phyloP scores from a whole-genome alignment of 2,797 vertebrate genomes.

The Cheirogaleus major region DNA sequence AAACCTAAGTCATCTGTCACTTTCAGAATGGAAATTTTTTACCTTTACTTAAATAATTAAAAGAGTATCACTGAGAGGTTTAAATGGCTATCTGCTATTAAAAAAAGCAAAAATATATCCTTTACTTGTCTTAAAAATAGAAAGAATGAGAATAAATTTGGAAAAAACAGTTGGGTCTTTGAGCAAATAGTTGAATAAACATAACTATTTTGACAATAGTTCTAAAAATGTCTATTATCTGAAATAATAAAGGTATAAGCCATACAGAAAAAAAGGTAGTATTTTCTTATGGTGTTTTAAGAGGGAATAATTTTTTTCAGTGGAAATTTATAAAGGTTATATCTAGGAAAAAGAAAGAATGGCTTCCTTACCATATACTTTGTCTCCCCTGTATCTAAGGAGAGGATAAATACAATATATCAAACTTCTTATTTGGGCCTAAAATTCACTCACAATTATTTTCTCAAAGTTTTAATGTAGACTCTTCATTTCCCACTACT shows the following conservation, averaged over 20 bases:
- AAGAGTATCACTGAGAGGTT: neutral
- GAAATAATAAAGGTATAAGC: slow-evolving; percentile 1
- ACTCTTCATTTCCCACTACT: neutral
- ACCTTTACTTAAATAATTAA: slow-evolving; percentile 61
- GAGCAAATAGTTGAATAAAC: neutral
- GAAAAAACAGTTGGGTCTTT: neutral
- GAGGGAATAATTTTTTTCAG: neutral
- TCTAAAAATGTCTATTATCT: slow-evolving; percentile 35
- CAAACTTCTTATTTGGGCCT: slow-evolving; percentile 21
- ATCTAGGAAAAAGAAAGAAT: neutral
- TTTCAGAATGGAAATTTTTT: slow-evolving; percentile 57
- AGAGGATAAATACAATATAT: neutral
- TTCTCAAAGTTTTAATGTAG: neutral
- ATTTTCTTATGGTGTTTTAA: neutral
- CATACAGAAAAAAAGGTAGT: neutral
- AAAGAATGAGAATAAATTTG: neutral
- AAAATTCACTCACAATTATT: slow-evolving; percentile 40
- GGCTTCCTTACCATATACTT: neutral
- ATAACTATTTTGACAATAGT: neutral
- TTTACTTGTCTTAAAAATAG: neutral
- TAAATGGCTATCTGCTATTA: neutral
- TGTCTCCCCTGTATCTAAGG: neutral
- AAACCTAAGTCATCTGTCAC: slow-evolving; percentile 34
- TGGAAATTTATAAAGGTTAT: slow-evolving; percentile 12
- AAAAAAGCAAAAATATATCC: slow-evolving; percentile 21